These are phyloP conservation scores for Melangyna quadrimaculata DNA, from an alignment of 2,888 invertebrate genomes.

Conservation along the genomic window DNA sequence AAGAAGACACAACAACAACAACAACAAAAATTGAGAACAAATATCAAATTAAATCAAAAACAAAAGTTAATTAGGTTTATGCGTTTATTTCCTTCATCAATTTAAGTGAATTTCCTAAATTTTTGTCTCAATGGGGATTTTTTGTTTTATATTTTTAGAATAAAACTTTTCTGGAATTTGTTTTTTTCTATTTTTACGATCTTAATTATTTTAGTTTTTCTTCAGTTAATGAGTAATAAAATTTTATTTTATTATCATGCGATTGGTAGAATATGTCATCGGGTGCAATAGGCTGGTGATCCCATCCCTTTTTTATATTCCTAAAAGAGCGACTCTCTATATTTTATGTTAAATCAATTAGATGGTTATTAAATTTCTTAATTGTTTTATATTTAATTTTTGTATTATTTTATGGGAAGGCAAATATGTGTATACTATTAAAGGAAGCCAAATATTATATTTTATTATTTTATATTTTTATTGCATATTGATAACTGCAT, in stretches of 20 bases:
- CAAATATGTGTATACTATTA: not conserved
- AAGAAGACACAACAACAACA: not conserved
- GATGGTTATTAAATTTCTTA: slow-evolving; percentile 61
- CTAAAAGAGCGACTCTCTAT: not conserved
- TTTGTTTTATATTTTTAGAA: slow-evolving; percentile 10
- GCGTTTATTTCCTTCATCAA: not conserved
- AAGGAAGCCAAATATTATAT: slow-evolving; percentile 23
- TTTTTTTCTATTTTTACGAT: slow-evolving; percentile 45
- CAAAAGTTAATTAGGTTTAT: slow-evolving; percentile 59
- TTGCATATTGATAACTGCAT: slow-evolving; percentile 29
- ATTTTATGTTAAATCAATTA: slow-evolving; percentile 65
- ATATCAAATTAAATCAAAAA: not conserved
- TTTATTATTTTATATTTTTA: slow-evolving; percentile 26
- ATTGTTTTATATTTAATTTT: slow-evolving; percentile 68
- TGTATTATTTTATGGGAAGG: slow-evolving; percentile 40
- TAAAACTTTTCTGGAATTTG: slow-evolving; percentile 3
- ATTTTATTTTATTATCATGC: slow-evolving; percentile 38
- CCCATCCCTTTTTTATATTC: not conserved
- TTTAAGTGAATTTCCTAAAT: not conserved
- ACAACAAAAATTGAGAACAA: not conserved
- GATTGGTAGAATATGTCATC: slow-evolving; percentile 19
- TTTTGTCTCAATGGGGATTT: not conserved
- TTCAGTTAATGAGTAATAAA: slow-evolving; percentile 50
- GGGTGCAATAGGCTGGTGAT: slow-evolving; percentile 6
- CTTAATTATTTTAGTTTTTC: slow-evolving; percentile 50